phyloP scores from a whole-genome alignment of 2,113 vertebrate species.

The Dermatemys mawii region DNA sequence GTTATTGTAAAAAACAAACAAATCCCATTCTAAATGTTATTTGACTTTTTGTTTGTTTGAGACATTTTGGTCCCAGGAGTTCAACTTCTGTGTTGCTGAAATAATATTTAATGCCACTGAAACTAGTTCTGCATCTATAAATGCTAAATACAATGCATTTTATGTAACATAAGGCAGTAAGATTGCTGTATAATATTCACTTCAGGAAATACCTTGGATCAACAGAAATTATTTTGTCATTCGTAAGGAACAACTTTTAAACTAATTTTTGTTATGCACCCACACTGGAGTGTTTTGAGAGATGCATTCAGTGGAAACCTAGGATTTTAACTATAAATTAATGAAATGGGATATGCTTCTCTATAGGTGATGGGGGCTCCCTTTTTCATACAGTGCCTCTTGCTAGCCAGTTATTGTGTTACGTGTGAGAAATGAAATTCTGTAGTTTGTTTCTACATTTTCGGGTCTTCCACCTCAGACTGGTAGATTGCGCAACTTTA shows the following conservation, averaged over 20 bases:
- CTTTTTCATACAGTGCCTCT: neutral
- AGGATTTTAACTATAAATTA: neutral
- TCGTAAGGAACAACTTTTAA: neutral
- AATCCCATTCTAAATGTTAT: fast-evolving
- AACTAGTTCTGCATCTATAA: neutral
- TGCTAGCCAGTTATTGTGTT: neutral
- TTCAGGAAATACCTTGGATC: neutral
- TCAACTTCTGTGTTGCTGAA: neutral
- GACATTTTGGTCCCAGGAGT: neutral
- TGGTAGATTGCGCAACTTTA: neutral
- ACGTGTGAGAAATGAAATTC: neutral
- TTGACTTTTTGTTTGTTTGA: neutral
- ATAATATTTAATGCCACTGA: neutral
- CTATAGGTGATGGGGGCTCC: neutral
- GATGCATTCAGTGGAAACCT: neutral
- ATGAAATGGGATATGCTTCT: neutral
- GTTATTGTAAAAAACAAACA: neutral
- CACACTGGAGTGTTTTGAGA: neutral
- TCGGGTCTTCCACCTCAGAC: neutral
- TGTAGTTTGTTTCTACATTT: neutral
- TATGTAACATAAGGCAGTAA: neutral
- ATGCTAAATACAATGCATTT: neutral
- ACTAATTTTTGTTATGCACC: neutral
- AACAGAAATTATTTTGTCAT: neutral
- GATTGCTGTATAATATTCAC: neutral